These are phyloP conservation scores for Ammodytes dubius DNA, from an alignment of 2,113 vertebrate genomes.

Conservation along the genomic window DNA sequence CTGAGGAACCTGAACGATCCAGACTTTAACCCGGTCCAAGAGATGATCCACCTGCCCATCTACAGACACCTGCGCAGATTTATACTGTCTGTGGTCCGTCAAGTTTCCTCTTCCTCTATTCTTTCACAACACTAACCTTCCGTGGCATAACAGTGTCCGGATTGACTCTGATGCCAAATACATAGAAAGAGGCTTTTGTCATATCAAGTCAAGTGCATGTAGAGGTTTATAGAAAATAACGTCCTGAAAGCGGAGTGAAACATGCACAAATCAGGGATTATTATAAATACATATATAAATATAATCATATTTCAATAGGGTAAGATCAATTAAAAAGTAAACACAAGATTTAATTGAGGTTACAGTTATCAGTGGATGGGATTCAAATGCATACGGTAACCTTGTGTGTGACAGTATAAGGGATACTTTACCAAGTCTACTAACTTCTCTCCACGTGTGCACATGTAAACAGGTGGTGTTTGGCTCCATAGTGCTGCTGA, in stretches of 20 bases:
- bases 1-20: constrained; percentile 98
- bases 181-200: neutral
- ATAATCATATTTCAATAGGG: neutral
- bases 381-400: neutral
- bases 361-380: neutral
- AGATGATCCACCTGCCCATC: constrained; percentile 98
- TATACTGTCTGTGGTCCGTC: constrained; percentile 94
- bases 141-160: neutral
- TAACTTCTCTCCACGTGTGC: constrained; percentile 5
- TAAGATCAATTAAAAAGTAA: neutral
- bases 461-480: constrained; percentile 90
- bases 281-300: too few relatives aligned
- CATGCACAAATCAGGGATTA: neutral
- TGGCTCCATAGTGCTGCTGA: constrained; percentile 96
- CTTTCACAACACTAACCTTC: neutral
- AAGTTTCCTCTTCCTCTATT: neutral
- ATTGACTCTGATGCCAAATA: neutral
- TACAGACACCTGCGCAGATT: constrained; percentile 96
- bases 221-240: neutral
- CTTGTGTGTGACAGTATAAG: neutral
- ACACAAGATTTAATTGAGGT: neutral
- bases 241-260: neutral
- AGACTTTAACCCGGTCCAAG: constrained; percentile 97
- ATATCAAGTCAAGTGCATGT: neutral
- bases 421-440: too few relatives aligned